Evolutionary conservation across 2,113 vertebrate species (phyloP).

Genomic region (Cacatua alba): DNA sequence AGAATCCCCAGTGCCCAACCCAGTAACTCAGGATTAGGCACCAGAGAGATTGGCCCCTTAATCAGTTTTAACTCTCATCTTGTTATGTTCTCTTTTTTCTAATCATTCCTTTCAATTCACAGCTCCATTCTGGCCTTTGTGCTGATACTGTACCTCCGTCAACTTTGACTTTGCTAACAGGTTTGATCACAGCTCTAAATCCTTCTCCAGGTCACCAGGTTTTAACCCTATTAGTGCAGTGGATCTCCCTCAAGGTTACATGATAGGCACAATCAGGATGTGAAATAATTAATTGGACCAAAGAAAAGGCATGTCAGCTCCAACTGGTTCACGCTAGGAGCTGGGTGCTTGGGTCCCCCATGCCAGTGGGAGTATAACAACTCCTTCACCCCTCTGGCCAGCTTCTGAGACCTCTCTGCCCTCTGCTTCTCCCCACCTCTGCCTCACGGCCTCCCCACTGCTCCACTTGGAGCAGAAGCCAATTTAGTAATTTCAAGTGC

Average conservation of each 20-base stretch:
- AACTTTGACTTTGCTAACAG: not conserved
- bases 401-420: not conserved
- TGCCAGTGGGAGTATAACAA: not conserved
- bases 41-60: conserved; percentile 14
- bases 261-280: not conserved
- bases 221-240: conserved; percentile 31
- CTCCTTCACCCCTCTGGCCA: not conserved
- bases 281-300: not conserved
- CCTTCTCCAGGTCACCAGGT: conserved; percentile 14
- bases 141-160: conserved; percentile 10
- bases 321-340: not conserved
- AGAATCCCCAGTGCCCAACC: not conserved
- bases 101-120: conserved; percentile 48
- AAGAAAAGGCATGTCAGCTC: not conserved
- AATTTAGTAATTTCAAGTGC: not conserved
- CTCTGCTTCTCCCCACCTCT: not conserved
- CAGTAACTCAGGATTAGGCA: conserved; percentile 47
- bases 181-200: conserved; percentile 49
- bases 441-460: not conserved
- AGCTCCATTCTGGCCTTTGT: conserved; percentile 26
- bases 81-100: conserved; percentile 20
- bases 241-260: not conserved
- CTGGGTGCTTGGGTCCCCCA: not conserved
- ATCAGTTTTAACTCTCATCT: conserved; percentile 53
- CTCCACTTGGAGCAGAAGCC: not conserved